A percentile compares a stretch with the other conserved stretches of the same genome.
Conservation (phyloP, 53 echinoderm and acorn worm species). For the Holothuria leucospilota region DNA sequence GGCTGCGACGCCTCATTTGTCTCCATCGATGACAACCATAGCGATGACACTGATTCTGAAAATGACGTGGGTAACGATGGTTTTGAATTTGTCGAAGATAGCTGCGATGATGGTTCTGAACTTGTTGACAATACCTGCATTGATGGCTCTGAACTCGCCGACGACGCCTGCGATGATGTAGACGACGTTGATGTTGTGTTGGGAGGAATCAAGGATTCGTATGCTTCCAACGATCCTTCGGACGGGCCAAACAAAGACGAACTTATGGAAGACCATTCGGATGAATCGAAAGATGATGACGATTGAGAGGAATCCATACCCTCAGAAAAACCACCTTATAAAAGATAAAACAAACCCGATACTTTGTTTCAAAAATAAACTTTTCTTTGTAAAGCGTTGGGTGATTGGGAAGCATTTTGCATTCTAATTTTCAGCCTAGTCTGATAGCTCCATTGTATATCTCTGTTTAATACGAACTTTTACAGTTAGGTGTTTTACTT, state of each 20-base stretch:
- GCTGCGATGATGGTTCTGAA: not conserved
- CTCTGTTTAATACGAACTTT: too few relatives aligned
- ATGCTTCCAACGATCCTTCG: not conserved
- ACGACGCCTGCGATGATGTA: not conserved
- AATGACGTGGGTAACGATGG: not conserved
- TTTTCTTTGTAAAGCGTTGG: too few relatives aligned
- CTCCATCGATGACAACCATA: not conserved
- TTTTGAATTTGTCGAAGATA: not conserved
- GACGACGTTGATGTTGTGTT: not conserved
- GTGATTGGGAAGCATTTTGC: too few relatives aligned
- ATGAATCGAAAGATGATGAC: not conserved
- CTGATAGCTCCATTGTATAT: too few relatives aligned
- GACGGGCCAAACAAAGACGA: not conserved
- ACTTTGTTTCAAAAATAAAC: too few relatives aligned
- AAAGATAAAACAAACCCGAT: not conserved
- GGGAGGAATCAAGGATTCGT: not conserved
- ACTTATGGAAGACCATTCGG: not conserved
- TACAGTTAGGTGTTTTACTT: too few relatives aligned
- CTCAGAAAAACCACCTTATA: not conserved
- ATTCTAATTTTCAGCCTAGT: too few relatives aligned
- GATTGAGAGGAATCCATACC: not conserved
- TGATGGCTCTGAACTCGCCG: not conserved
- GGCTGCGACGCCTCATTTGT: not conserved
- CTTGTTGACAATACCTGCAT: not conserved
- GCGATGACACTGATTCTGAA: not conserved